Evolutionary conservation across 2,113 vertebrate species (phyloP).

Genomic region (Corythornis madagascariensis): DNA sequence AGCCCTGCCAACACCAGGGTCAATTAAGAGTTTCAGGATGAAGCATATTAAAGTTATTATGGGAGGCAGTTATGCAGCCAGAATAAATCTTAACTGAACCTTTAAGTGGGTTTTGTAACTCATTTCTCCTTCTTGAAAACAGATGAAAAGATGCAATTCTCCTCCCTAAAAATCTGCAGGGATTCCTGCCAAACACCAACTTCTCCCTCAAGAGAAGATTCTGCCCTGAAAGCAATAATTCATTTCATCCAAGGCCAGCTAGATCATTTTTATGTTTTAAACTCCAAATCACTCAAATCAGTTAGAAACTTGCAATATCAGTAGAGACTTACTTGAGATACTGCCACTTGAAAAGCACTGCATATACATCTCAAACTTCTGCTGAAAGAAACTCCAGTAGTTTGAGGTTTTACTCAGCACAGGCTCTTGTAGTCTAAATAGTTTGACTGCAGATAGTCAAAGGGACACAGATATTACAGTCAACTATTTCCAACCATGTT

Average conservation of each 20-base stretch:
- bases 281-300: neutral
- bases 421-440: neutral
- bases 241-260: neutral
- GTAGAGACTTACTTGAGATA: neutral
- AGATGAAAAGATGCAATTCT: conserved; percentile 45
- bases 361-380: neutral
- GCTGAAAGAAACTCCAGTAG: neutral
- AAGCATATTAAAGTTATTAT: conserved; percentile 74
- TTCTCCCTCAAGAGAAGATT: neutral
- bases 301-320: neutral
- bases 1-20: conserved; percentile 68
- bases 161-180: conserved; percentile 3
- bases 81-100: conserved; percentile 71
- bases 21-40: conserved; percentile 69
- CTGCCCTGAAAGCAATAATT: neutral
- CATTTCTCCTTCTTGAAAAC: conserved; percentile 59
- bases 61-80: conserved; percentile 67
- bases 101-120: conserved; percentile 66
- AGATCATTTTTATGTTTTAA: neutral
- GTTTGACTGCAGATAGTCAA: neutral
- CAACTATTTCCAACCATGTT: neutral
- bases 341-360: neutral
- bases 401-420: neutral
- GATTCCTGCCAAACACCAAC: conserved; percentile 30
- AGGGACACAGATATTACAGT: neutral